phyloP scores from a whole-genome alignment of 2,797 vertebrate species.

The Crocidura indochinensis region DNA sequence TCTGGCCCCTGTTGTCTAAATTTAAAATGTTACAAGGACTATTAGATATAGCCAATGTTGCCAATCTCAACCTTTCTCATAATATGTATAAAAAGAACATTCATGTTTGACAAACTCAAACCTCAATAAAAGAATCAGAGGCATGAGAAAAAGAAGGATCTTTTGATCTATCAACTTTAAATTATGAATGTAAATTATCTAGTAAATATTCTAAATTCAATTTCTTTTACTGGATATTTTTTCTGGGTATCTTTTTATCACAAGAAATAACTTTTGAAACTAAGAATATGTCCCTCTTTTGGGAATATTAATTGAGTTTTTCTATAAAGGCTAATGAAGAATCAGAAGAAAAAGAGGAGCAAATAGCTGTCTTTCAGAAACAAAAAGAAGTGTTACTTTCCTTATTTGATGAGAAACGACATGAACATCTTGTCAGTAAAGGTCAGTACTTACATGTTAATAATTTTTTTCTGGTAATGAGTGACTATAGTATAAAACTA shows the following conservation, averaged over 20 bases:
- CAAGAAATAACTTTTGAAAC: background rate
- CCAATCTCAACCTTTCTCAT: background rate
- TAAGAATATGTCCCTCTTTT: background rate
- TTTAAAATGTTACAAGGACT: no score
- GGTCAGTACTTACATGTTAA: constrained; percentile 87
- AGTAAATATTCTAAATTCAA: background rate
- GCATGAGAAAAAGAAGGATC: background rate
- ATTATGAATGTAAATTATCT: background rate
- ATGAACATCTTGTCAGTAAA: constrained; percentile 97
- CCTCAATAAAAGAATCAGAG: background rate
- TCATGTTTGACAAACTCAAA: constrained; percentile 15
- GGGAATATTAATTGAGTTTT: constrained; percentile 67
- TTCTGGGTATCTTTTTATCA: background rate
- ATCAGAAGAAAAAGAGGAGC: constrained; percentile 95
- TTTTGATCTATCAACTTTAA: background rate
- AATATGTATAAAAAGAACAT: constrained; percentile 32
- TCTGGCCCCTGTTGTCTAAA: background rate
- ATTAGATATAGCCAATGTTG: background rate
- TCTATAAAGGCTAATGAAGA: constrained; percentile 90
- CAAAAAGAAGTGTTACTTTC: constrained; percentile 94
- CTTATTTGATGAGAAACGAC: constrained; percentile 97
- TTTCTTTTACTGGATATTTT: background rate
- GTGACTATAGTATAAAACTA: background rate
- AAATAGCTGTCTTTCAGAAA: constrained; percentile 93
- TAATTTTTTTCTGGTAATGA: background rate